These are phyloP conservation scores for Hydrotaea diabolus DNA, from an alignment of 2,888 invertebrate species.

Conservation along the genomic window DNA sequence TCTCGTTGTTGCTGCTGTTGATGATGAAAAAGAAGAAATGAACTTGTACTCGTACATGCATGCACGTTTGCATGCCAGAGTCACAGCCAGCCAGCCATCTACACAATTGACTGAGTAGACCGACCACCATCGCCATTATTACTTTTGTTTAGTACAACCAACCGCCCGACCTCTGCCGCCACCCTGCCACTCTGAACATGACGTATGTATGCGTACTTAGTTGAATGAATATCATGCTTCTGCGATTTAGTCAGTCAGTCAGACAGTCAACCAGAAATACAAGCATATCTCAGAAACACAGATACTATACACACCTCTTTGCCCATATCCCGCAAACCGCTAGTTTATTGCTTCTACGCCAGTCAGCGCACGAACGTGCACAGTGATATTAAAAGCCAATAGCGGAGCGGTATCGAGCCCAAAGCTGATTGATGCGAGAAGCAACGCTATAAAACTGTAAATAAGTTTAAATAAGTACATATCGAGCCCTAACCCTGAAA, in stretches of 20 bases:
- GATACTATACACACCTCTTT: neutral
- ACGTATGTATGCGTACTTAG: conserved; percentile 68
- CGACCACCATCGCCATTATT: conserved; percentile 57
- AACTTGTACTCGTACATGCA: conserved; percentile 43
- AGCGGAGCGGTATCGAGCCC: no score
- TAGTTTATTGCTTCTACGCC: neutral
- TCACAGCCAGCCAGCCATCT: conserved; percentile 34
- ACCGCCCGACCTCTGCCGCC: no score
- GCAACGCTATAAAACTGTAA: no score
- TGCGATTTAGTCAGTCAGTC: conserved; percentile 9
- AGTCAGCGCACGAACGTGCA: neutral
- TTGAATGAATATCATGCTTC: conserved; percentile 70
- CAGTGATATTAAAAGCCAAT: neutral
- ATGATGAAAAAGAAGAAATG: conserved; percentile 5
- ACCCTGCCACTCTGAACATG: conserved; percentile 58
- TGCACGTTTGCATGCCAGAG: conserved; percentile 49
- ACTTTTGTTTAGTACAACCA: conserved; percentile 54
- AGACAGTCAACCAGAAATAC: conserved; percentile 18
- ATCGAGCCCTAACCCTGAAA: no score
- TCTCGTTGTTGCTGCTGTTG: neutral
- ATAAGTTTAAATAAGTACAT: no score
- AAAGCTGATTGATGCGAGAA: no score
- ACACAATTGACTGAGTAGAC: conserved; percentile 39
- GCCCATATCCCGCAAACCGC: neutral
- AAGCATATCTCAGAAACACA: neutral